Evolutionary conservation across 2,888 invertebrate genomes (phyloP).

Genomic region (Morpho achilles): DNA sequence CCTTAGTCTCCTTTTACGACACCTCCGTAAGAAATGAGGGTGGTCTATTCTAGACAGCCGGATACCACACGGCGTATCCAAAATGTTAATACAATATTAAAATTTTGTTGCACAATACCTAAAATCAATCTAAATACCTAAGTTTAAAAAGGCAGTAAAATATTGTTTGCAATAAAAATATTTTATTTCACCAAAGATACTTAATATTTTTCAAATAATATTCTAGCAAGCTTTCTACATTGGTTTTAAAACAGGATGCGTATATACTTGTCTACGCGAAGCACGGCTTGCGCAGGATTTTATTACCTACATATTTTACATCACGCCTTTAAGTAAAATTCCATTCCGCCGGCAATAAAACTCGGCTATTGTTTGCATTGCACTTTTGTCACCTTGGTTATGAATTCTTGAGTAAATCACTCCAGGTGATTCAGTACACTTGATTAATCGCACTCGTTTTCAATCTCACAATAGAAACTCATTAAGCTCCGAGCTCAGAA

Average conservation of each 20-base stretch:
- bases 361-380: constrained; percentile 8
- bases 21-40: too few relatives aligned
- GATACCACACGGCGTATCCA: too few relatives aligned
- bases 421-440: constrained; percentile 15
- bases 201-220: too few relatives aligned
- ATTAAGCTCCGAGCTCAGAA: constrained; percentile 18
- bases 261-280: constrained; percentile 22
- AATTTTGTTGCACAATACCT: too few relatives aligned
- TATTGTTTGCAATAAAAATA: too few relatives aligned
- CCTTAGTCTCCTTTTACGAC: too few relatives aligned
- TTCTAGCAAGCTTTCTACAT: constrained; percentile 15
- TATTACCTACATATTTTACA: constrained; percentile 30
- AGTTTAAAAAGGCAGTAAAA: too few relatives aligned
- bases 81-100: too few relatives aligned
- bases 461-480: constrained; percentile 23
- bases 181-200: too few relatives aligned
- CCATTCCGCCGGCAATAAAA: constrained; percentile 27
- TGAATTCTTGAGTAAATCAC: constrained; percentile 14
- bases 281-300: constrained; percentile 26
- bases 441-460: constrained; percentile 24
- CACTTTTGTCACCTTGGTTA: constrained; percentile 12
- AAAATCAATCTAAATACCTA: too few relatives aligned
- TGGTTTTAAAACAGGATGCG: constrained; percentile 22
- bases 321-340: constrained; percentile 24
- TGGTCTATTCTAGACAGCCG: too few relatives aligned